phyloP scores from a whole-genome alignment of 2,113 vertebrate species.

The Saccopteryx bilineata region DNA sequence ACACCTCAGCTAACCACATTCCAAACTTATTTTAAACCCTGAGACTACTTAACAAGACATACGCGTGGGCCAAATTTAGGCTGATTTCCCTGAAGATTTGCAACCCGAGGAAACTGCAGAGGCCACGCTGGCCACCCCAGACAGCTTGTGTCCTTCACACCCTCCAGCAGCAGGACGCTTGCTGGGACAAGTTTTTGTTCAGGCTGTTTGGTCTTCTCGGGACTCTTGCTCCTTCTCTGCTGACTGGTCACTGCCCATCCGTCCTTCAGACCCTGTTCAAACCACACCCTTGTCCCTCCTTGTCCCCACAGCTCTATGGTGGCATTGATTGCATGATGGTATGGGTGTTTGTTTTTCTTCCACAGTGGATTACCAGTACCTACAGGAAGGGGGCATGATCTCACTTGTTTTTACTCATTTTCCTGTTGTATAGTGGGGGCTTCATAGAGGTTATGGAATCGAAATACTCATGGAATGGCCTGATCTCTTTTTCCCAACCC shows the following conservation, averaged over 20 bases:
- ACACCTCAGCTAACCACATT: background rate
- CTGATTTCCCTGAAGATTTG: rapidly evolving
- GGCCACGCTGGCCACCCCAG: rapidly evolving
- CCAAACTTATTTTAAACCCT: background rate
- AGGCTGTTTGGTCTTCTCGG: background rate
- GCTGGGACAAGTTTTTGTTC: background rate
- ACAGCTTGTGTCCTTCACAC: rapidly evolving
- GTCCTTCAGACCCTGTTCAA: background rate
- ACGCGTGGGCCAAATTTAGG: no score
- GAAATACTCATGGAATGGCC: background rate
- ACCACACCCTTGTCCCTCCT: rapidly evolving
- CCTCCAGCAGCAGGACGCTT: background rate
- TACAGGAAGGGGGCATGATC: background rate
- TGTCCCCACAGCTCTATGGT: background rate
- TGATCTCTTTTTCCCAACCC: background rate
- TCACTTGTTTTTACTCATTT: background rate
- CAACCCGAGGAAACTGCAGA: rapidly evolving
- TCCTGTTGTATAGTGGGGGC: rapidly evolving
- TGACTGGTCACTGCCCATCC: rapidly evolving
- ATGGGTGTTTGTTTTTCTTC: background rate
- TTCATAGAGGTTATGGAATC: background rate
- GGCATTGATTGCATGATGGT: no score
- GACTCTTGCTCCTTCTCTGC: no score
- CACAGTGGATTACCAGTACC: background rate
- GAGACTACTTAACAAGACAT: background rate